phyloP scores from a whole-genome alignment of 2,797 vertebrate genomes.

The Betta splendens region DNA sequence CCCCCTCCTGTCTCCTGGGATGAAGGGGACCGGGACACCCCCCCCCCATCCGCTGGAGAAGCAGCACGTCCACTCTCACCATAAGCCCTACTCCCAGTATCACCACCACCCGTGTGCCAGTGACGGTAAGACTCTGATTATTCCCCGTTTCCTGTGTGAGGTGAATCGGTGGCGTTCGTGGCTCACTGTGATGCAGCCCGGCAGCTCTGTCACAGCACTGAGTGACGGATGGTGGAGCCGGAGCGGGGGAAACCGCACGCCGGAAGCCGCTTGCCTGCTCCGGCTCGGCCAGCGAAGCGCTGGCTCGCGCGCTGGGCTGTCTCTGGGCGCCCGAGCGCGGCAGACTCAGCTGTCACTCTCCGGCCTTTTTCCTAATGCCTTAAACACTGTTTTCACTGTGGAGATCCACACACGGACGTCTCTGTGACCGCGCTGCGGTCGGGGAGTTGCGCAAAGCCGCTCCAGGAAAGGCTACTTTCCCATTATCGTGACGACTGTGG shows the following conservation, averaged over 20 bases:
- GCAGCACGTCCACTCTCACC: constrained; percentile 84
- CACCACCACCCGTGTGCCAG: constrained; percentile 82
- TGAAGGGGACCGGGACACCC: constrained; percentile 87
- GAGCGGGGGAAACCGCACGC: constrained; percentile 79
- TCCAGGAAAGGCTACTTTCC: constrained; percentile 63
- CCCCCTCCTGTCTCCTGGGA: constrained; percentile 85
- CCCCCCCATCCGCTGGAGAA: constrained; percentile 83
- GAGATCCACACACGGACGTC: constrained; percentile 70
- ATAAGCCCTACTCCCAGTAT: constrained; percentile 87
- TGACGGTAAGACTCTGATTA: constrained; percentile 83
- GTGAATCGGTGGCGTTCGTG: too few species aligned
- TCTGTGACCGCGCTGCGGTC: constrained; percentile 71
- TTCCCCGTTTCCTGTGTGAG: too few species aligned
- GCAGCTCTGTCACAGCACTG: constrained; percentile 51
- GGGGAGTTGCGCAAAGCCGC: constrained; percentile 66
- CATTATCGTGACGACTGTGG: constrained; percentile 75
- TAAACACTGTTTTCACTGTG: constrained; percentile 83
- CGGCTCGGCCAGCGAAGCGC: constrained; percentile 81
- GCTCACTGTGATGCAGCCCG: constrained; percentile 41
- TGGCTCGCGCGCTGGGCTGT: constrained; percentile 77
- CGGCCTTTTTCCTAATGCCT: constrained; percentile 77
- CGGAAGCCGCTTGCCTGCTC: constrained; percentile 78
- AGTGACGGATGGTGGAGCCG: constrained; percentile 74
- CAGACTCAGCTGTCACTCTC: constrained; percentile 81
- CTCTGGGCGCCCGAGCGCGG: constrained; percentile 75